phyloP scores from a whole-genome alignment of 2,113 vertebrate genomes.

The Pedionomus torquatus region DNA sequence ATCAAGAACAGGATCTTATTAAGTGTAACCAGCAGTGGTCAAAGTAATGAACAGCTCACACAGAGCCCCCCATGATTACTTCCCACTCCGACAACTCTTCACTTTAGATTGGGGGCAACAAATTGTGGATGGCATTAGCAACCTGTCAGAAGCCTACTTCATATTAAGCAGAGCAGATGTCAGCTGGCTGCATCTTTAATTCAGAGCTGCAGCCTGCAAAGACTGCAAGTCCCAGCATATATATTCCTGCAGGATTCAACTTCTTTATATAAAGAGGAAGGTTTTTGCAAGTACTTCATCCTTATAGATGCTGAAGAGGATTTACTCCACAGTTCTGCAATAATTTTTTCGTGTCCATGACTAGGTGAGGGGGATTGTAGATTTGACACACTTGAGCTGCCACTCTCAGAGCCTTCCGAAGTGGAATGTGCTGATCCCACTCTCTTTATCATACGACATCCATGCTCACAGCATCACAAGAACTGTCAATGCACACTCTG shows the following conservation, averaged over 20 bases:
- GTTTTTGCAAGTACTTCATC: background rate
- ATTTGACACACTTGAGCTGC: background rate
- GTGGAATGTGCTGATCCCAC: background rate
- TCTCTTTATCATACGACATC: background rate
- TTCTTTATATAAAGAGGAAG: background rate
- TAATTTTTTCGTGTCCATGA: background rate
- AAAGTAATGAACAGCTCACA: conserved; percentile 31
- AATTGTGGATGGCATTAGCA: background rate
- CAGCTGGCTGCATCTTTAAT: background rate
- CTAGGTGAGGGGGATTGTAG: background rate
- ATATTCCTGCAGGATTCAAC: background rate
- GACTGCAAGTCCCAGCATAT: background rate
- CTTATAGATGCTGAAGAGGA: background rate
- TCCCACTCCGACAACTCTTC: background rate
- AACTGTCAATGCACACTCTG: background rate
- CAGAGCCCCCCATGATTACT: background rate
- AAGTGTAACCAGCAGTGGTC: conserved; percentile 24
- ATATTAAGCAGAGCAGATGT: background rate
- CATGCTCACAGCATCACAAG: background rate
- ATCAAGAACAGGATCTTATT: background rate
- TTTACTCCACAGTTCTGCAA: background rate
- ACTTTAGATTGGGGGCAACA: background rate
- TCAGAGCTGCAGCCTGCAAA: background rate
- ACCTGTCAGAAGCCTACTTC: background rate
- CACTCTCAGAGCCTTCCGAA: background rate